Evolutionary conservation across 1,140 invertebrate species (phyloP), one percentile per base, ranked within the genome.

Genomic region (Leucophenga varia): DNA sequence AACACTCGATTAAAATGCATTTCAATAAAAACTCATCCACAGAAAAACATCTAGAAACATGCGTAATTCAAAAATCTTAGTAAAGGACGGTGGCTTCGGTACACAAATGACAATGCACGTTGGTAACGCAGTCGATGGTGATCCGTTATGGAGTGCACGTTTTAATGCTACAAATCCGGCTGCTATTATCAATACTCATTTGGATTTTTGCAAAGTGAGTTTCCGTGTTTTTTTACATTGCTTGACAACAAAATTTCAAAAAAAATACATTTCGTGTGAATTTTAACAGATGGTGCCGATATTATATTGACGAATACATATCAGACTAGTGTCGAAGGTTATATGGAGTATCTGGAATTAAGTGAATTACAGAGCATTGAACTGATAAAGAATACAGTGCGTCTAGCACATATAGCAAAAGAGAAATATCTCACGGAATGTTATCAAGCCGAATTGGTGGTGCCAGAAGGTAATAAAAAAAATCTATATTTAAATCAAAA

Each of bases 271-370:
- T n/a, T n/a, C n/a, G n/a, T n/a, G n/a, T n/a, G n/a, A n/a, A n/a
- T n/a, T n/a, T n/a, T n/a, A 42, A 38, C 36, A 85, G 90, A 89
- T 67, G 93, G 92, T 14, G 85, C 90, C 14, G 85, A 95, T 69
- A 77, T 95, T 21, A 86, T 95, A 41, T 82, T 88, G 55, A 95
- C 91, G 5, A 89, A 88, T 51, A 93, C 90, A 3, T 97, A 96
- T 74, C 93, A 96, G 78, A 88, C 91, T 1, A 90, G 87, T 18
- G 77, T 93, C 32, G 80, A 83, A 18, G 89, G 90, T 4, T 90
- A 95, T 63, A 77, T 81, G 50, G 81, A 88, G 64, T 82, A 90
- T 74, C 70, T 93, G 37, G 79, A 81, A 1, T 52, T 91, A 12
- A 79, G 78, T 32, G 77, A 82, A 57, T 77, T 84, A 40, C 79